Evolutionary conservation across 1,140 invertebrate species (phyloP).

Genomic region (Cyphomyrmex costatus): DNA sequence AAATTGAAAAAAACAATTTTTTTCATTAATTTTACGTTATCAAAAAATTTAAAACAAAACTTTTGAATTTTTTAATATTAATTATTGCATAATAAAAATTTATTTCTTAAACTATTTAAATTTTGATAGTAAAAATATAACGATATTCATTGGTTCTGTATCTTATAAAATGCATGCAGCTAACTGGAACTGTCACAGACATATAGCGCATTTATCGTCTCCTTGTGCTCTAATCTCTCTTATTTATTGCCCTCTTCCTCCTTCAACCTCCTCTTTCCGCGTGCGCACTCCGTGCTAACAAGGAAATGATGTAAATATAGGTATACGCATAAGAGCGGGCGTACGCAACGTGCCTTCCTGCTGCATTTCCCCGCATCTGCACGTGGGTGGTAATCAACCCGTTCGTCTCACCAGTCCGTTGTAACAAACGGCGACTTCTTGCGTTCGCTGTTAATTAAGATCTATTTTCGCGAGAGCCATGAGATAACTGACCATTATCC

Average conservation of each 20-base stretch:
- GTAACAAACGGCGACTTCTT: constrained; percentile 62
- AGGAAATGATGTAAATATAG: constrained; percentile 66
- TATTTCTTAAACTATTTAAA: not conserved
- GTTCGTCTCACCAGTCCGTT: constrained; percentile 58
- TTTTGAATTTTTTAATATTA: not conserved
- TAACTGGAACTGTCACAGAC: constrained; percentile 13
- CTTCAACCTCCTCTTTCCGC: constrained; percentile 42
- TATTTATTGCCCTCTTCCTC: constrained; percentile 58
- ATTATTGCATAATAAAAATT: constrained; percentile 10
- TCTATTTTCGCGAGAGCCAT: constrained; percentile 34
- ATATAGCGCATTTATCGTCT: constrained; percentile 43
- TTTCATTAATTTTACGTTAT: not conserved
- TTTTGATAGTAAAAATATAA: not conserved
- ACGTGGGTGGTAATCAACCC: constrained; percentile 72
- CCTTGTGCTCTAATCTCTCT: constrained; percentile 58
- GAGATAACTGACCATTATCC: constrained; percentile 54
- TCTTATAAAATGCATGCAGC: not conserved
- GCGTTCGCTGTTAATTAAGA: constrained; percentile 74
- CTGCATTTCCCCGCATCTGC: constrained; percentile 49
- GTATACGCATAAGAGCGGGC: constrained; percentile 51
- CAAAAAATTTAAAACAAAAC: not conserved
- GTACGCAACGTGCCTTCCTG: constrained; percentile 49
- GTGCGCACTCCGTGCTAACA: constrained; percentile 39
- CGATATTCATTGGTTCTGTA: not conserved
- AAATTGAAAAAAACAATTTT: not conserved